Conservation (phyloP, 2,113 vertebrate species). For the Oreochromis spilurus region DNA sequence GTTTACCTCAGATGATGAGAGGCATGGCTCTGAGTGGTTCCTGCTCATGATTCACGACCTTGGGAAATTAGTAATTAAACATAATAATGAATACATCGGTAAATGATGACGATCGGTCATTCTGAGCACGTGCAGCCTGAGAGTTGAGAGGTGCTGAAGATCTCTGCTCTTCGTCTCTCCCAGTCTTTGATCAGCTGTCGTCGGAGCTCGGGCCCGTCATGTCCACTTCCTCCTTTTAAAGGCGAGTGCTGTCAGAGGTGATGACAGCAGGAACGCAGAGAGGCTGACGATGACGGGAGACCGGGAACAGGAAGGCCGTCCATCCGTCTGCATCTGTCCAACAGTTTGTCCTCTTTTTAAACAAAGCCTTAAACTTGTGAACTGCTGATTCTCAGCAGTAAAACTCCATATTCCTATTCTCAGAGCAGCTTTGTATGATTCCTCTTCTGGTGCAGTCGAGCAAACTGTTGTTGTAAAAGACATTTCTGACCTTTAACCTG, state of each 20-base stretch:
- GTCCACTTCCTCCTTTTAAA: slow-evolving; percentile 45
- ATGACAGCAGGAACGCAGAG: slow-evolving; percentile 11
- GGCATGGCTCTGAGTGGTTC: background rate
- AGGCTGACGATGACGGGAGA: background rate
- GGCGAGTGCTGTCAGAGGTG: slow-evolving; percentile 1
- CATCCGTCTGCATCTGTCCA: background rate
- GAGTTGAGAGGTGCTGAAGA: background rate
- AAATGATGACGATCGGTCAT: background rate
- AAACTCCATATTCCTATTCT: background rate
- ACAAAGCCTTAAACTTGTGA: background rate
- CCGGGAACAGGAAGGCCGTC: background rate
- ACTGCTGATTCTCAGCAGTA: background rate
- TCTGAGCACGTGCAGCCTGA: background rate
- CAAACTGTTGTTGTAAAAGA: background rate
- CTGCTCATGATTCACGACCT: background rate
- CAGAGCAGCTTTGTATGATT: background rate
- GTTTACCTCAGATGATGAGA: background rate
- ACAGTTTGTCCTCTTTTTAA: background rate
- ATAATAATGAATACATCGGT: background rate
- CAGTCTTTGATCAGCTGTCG: background rate
- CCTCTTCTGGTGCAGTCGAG: background rate
- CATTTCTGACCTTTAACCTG: background rate
- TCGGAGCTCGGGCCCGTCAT: background rate
- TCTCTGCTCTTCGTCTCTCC: background rate
- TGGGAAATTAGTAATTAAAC: background rate